Evolutionary conservation across 2,888 invertebrate species (phyloP).

Genomic region (Drosophila longiperda): DNA sequence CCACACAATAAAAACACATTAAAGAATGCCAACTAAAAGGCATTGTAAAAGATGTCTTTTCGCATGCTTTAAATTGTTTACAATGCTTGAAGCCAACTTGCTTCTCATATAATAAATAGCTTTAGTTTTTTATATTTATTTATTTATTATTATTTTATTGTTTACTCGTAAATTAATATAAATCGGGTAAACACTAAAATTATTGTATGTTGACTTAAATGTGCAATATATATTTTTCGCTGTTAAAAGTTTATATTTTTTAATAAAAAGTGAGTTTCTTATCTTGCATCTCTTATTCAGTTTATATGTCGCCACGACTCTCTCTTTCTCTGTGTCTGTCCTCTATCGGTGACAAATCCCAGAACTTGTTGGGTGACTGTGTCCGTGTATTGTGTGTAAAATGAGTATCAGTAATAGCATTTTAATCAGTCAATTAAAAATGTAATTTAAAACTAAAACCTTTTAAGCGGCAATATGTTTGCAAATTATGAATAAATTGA

Average conservation of each 20-base stretch:
- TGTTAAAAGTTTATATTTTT: background rate
- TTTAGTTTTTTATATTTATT: background rate
- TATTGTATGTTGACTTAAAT: background rate
- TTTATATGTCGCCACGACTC: background rate
- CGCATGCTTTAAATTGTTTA: conserved; percentile 1
- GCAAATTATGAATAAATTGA: background rate
- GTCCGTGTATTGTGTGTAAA: background rate
- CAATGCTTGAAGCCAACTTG: background rate
- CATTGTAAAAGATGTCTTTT: conserved; percentile 7
- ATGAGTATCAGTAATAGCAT: background rate
- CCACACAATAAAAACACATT: conserved; percentile 47
- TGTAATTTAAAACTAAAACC: background rate
- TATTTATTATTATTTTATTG: background rate
- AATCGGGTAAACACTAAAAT: background rate
- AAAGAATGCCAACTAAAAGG: conserved; percentile 40
- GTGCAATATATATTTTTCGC: background rate
- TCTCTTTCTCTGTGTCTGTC: background rate
- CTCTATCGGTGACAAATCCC: background rate
- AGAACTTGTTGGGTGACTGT: background rate
- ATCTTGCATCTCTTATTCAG: background rate
- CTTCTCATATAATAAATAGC: background rate
- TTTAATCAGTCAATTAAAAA: background rate
- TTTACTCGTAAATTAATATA: background rate
- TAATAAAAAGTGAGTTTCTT: background rate
- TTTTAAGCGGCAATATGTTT: background rate